A percentile compares a stretch with the other conserved stretches of the same genome.
Evolutionary conservation across 2,797 vertebrate species (phyloP).

Genomic region (Sebastolobus alascanus): DNA sequence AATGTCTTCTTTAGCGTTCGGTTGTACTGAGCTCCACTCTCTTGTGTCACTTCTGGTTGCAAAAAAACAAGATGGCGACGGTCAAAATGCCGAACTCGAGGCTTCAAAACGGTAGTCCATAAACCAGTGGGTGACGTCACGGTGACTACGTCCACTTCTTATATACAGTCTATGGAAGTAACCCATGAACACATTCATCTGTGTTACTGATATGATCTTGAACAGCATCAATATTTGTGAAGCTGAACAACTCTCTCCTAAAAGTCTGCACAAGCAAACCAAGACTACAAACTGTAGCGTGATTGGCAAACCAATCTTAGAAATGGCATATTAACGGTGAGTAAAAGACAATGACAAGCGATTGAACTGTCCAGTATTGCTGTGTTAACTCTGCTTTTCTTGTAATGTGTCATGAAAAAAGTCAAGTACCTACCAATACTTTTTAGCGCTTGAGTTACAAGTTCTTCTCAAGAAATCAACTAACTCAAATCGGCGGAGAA

Average conservation of each 20-base stretch:
- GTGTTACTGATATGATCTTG: background rate
- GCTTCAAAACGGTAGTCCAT: no score
- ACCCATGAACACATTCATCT: background rate
- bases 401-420: background rate
- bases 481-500: constrained; percentile 36
- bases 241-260: background rate
- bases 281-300: background rate
- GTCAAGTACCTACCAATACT: background rate
- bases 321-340: background rate
- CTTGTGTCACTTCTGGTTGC: no score
- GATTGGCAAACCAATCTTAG: background rate
- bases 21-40: no score
- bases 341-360: background rate
- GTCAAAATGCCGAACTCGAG: no score
- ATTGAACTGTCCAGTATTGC: background rate
- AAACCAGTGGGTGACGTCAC: no score
- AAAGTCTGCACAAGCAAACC: background rate
- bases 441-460: constrained; percentile 23
- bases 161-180: background rate
- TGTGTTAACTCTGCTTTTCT: background rate
- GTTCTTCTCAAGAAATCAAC: constrained; percentile 44
- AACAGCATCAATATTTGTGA: background rate
- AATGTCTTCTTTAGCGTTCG: no score
- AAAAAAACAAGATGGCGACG: no score
- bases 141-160: no score